phyloP scores from a whole-genome alignment of 2,888 invertebrate species.

The Eristalis tenax region DNA sequence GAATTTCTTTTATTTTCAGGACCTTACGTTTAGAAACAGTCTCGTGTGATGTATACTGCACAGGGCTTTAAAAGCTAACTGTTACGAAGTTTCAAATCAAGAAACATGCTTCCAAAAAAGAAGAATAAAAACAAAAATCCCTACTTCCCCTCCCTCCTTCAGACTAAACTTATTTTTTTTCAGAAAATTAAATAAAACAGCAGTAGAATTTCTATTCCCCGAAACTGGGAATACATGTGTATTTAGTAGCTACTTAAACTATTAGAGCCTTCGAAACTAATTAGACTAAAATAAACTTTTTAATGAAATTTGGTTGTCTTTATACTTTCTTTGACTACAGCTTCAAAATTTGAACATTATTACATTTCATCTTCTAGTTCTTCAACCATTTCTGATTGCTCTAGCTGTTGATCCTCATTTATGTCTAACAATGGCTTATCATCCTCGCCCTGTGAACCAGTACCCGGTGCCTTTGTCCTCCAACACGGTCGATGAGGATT shows the following conservation, averaged over 20 bases:
- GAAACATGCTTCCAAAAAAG: not conserved
- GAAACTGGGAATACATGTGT: constrained; percentile 41
- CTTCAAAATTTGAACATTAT: not conserved
- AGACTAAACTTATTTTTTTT: constrained; percentile 33
- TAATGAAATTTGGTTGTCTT: constrained; percentile 58
- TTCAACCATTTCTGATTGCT: not conserved
- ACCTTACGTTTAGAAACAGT: constrained; percentile 38
- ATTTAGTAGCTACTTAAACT: constrained; percentile 60
- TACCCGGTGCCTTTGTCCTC: constrained; percentile 29
- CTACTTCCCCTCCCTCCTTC: not conserved
- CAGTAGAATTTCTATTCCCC: constrained; percentile 33
- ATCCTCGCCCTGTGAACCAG: not conserved
- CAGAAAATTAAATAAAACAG: constrained; percentile 38
- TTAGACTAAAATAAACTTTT: constrained; percentile 63
- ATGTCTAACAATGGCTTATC: not conserved
- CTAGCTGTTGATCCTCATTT: not conserved
- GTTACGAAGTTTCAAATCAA: constrained; percentile 4
- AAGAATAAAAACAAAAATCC: constrained; percentile 11
- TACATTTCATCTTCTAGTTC: constrained; percentile 18
- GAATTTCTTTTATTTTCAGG: constrained; percentile 52
- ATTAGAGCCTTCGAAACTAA: constrained; percentile 49
- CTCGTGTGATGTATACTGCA: constrained; percentile 51
- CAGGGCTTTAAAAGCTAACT: constrained; percentile 38
- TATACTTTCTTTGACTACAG: constrained; percentile 4
- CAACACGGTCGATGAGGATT: constrained; percentile 63